Base-by-base conservation (phyloP, 1,140 invertebrate genomes). In the Drosophila seguyi region DNA sequence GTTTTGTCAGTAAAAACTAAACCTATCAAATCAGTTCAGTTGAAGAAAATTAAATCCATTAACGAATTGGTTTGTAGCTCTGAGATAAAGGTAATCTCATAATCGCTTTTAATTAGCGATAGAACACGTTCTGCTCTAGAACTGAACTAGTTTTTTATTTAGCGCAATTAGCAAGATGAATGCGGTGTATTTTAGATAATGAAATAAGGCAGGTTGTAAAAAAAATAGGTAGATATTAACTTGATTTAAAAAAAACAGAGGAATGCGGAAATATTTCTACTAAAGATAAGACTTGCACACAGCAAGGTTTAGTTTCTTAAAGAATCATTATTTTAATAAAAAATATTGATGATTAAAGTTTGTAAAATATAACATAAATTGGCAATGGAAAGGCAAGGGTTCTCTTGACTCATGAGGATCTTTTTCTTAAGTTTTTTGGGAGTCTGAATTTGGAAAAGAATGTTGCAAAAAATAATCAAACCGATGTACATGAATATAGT, bases 11-110 rank as follows among this genome's bases (percentile, higher is more conserved):
- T n/a, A 6, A 16, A 36, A n/a, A 38, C 16, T 14, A 6, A 6
- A 41, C 27, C 48, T 67, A 67, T 66, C 63, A 66, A 67, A 67
- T 25, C 18, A 39, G 60, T 61, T 52, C 27, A 50, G 18, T 42
- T 34, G 6, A 20, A 6, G 42, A 3, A 34, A 52, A 36, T 27
- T 39, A 66, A 44, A 34, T 38, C n/a, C 22, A 42, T 53, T 67
- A 42, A 53, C 62, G 42, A 67, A 42, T 36, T 53, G 66, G 62
- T 29, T 53, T 69, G 53, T 20, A 66, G 29, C 22, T 20, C 22
- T n/a, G 22, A 34, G 59, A 66, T 68, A 39, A 27, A 50, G 56
- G 45, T 65, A 42, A 66, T 41, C 60, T 38, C 14, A 10, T 65
- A 65, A 67, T 48, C 39, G 44, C 39, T 16, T 45, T 66, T 25